These are phyloP conservation scores for Solea senegalensis DNA, from an alignment of 2,113 vertebrate genomes.

Conservation along the genomic window DNA sequence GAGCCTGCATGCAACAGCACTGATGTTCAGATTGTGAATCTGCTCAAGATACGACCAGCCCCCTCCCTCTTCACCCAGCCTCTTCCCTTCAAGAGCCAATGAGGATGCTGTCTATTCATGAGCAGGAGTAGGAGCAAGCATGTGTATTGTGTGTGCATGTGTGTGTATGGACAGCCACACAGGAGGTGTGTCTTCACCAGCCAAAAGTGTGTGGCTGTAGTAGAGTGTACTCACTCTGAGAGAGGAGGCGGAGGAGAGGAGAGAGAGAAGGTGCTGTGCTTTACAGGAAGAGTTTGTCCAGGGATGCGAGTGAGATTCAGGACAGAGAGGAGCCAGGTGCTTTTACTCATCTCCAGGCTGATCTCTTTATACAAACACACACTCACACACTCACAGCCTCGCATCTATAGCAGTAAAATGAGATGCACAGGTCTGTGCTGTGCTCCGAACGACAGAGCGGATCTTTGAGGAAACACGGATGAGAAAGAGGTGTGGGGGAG, in stretches of 20 bases:
- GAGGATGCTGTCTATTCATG: constrained; percentile 90
- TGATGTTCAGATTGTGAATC: constrained; percentile 73
- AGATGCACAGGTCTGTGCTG: constrained; percentile 65
- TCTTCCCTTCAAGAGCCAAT: constrained; percentile 92
- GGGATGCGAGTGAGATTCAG: constrained; percentile 62
- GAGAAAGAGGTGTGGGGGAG: constrained; percentile 88
- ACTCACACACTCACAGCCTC: constrained; percentile 28
- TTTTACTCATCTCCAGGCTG: constrained; percentile 42
- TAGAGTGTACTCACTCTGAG: constrained; percentile 64
- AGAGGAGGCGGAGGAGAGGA: constrained; percentile 56
- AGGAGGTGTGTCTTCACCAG: constrained; percentile 83
- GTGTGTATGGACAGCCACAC: constrained; percentile 81
- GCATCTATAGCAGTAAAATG: constrained; percentile 16
- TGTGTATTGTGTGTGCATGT: constrained; percentile 76
- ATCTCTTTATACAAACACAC: constrained; percentile 29
- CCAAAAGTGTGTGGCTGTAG: constrained; percentile 64
- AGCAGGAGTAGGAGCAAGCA: constrained; percentile 91
- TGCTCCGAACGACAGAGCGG: constrained; percentile 68
- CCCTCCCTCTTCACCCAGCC: constrained; percentile 80
- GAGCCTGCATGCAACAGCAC: constrained; percentile 21
- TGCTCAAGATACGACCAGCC: constrained; percentile 50
- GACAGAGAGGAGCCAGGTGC: constrained; percentile 44
- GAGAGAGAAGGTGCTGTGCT: constrained; percentile 8
- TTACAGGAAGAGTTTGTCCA: constrained; percentile 35
- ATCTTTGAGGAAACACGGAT: constrained; percentile 91